Evolutionary conservation across 2,888 invertebrate species (phyloP).

Genomic region (Aporophyla lueneburgensis): DNA sequence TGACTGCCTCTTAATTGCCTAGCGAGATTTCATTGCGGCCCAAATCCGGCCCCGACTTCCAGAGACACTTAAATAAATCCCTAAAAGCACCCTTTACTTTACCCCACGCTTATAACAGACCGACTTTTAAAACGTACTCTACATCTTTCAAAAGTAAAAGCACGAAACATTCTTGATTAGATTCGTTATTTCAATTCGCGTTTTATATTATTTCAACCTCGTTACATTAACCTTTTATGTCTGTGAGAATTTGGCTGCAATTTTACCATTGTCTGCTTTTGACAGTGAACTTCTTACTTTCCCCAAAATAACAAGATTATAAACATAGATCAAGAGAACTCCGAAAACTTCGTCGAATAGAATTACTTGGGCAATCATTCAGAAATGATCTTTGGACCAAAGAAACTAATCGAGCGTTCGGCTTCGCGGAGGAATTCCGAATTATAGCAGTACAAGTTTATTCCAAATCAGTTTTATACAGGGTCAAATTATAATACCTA

Average conservation of each 20-base stretch:
- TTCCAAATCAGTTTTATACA: constrained; percentile 7
- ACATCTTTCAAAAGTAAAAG: constrained; percentile 43
- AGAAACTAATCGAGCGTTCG: constrained; percentile 40
- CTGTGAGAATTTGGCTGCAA: constrained; percentile 51
- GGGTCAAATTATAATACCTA: too few relatives aligned
- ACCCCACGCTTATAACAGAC: constrained; percentile 36
- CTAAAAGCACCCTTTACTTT: constrained; percentile 58
- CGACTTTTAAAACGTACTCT: constrained; percentile 17
- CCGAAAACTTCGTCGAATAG: constrained; percentile 19
- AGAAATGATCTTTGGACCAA: constrained; percentile 49
- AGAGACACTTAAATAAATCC: constrained; percentile 72
- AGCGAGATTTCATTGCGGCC: constrained; percentile 80
- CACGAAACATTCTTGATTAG: constrained; percentile 42
- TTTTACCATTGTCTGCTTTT: constrained; percentile 60
- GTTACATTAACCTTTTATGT: constrained; percentile 36
- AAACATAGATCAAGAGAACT: constrained; percentile 45
- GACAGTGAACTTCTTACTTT: constrained; percentile 43
- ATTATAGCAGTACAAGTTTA: constrained; percentile 18
- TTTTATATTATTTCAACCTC: constrained; percentile 40
- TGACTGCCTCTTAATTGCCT: constrained; percentile 79
- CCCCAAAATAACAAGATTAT: constrained; percentile 48
- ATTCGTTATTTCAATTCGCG: constrained; percentile 29
- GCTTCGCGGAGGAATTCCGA: constrained; percentile 25
- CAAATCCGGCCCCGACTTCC: constrained; percentile 75
- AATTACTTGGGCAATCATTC: constrained; percentile 45